Conservation (phyloP, 2,888 invertebrate genomes). For the Lasioglossum calceatum region DNA sequence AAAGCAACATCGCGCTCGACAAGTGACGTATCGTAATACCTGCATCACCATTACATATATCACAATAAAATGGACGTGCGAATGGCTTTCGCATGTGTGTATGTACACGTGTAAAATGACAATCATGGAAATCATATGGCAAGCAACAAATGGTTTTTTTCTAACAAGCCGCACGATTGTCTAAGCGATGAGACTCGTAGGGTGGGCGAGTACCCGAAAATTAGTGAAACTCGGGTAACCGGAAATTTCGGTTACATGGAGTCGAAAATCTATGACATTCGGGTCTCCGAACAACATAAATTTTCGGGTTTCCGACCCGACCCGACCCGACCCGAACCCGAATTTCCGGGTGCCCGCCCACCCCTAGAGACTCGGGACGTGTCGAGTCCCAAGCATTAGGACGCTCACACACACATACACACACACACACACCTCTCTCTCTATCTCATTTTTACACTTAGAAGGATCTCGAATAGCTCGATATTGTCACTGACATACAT, state of each 20-base stretch:
- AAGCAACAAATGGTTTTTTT: conserved; percentile 52
- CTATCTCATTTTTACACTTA: background rate
- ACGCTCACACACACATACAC: background rate
- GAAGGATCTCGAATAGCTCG: background rate
- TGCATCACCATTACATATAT: conserved; percentile 63
- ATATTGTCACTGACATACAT: background rate
- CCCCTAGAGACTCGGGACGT: conserved; percentile 16
- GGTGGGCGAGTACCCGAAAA: too few relatives aligned
- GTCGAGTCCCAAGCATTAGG: conserved; percentile 1
- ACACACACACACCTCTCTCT: background rate
- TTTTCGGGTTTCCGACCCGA: too few relatives aligned
- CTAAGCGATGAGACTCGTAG: conserved; percentile 23
- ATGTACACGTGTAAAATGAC: conserved; percentile 62
- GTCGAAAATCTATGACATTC: too few relatives aligned
- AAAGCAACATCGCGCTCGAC: conserved; percentile 59
- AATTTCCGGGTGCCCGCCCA: too few relatives aligned
- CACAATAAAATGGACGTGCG: conserved; percentile 77
- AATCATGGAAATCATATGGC: conserved; percentile 60
- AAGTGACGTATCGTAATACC: conserved; percentile 54
- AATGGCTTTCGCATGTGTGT: conserved; percentile 60
- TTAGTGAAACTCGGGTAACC: too few relatives aligned
- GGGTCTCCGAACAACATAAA: too few relatives aligned
- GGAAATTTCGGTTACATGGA: too few relatives aligned
- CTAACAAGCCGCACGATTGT: conserved; percentile 44
- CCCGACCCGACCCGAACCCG: too few relatives aligned